Conservation (phyloP, 2,888 invertebrate species). For the Stomorhina lunata region DNA sequence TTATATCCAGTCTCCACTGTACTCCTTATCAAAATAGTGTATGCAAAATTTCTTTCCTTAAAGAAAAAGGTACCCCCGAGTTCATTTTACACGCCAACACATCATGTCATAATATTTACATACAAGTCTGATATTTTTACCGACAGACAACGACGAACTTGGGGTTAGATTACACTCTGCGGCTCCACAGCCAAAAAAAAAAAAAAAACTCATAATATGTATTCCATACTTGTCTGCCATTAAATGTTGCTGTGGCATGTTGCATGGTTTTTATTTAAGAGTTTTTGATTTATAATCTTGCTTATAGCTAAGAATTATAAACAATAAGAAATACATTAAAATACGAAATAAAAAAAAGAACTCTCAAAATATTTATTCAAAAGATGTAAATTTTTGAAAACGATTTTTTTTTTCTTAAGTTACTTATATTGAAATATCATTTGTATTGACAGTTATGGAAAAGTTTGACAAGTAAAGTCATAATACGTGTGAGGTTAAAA, state of each 20-base stretch:
- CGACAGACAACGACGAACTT: slow-evolving; percentile 17
- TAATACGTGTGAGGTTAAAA: slow-evolving; percentile 54
- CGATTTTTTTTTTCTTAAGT: neutral
- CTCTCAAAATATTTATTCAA: neutral
- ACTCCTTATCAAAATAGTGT: neutral
- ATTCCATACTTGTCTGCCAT: too few species aligned
- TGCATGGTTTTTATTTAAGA: too few species aligned
- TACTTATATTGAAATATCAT: slow-evolving; percentile 52
- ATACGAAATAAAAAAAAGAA: neutral
- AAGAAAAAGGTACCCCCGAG: neutral
- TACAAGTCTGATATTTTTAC: neutral
- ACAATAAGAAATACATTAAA: neutral
- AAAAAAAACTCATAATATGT: slow-evolving; percentile 2
- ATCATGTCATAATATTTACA: slow-evolving; percentile 43
- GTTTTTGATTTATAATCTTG: too few species aligned
- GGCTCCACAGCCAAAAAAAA: too few species aligned
- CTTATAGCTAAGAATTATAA: neutral
- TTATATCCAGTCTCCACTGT: slow-evolving; percentile 4
- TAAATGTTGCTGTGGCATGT: too few species aligned
- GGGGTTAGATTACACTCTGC: neutral
- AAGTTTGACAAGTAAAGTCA: slow-evolving; percentile 61
- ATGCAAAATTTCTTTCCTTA: neutral
- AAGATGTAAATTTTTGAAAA: too few species aligned
- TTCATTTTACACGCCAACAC: slow-evolving; percentile 41
- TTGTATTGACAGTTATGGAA: slow-evolving; percentile 53